phyloP scores from a whole-genome alignment of 1,140 invertebrate species.

The Dryas iulia region DNA sequence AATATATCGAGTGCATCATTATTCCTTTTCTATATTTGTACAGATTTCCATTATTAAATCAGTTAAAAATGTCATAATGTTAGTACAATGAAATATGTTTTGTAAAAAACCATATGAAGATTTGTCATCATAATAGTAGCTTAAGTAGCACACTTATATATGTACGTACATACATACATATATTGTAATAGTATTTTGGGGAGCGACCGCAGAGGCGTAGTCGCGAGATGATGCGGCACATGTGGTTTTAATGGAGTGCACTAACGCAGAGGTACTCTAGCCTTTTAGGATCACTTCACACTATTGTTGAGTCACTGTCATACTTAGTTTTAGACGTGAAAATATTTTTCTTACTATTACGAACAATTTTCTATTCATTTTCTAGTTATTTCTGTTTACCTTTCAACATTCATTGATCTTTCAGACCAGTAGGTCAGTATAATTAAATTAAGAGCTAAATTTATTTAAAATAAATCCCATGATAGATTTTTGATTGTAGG shows the following conservation, averaged over 20 bases:
- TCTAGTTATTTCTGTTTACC: slow-evolving; percentile 5
- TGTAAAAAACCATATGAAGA: background rate
- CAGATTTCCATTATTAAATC: background rate
- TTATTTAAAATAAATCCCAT: too few species aligned
- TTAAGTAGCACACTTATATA: slow-evolving; percentile 8
- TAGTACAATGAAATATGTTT: background rate
- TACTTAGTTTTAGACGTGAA: background rate
- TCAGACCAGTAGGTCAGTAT: too few species aligned
- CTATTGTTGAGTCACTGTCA: background rate
- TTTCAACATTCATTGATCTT: too few species aligned
- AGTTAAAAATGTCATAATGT: background rate
- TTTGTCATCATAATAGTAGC: slow-evolving; percentile 17
- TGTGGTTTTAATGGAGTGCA: slow-evolving; percentile 71
- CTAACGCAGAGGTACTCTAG: slow-evolving; percentile 56
- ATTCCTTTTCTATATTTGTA: too few species aligned
- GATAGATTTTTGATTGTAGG: slow-evolving; percentile 19
- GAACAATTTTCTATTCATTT: background rate
- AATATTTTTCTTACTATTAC: background rate
- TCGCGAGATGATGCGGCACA: slow-evolving; percentile 52
- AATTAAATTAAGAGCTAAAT: too few species aligned
- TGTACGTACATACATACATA: background rate
- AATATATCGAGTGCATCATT: too few species aligned
- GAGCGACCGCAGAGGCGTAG: slow-evolving; percentile 32
- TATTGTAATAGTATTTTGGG: slow-evolving; percentile 45
- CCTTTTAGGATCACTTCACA: slow-evolving; percentile 34